Evolutionary conservation across 2,113 vertebrate species (phyloP), one percentile per base, ranked within the genome.

Genomic region (Scomber colias): DNA sequence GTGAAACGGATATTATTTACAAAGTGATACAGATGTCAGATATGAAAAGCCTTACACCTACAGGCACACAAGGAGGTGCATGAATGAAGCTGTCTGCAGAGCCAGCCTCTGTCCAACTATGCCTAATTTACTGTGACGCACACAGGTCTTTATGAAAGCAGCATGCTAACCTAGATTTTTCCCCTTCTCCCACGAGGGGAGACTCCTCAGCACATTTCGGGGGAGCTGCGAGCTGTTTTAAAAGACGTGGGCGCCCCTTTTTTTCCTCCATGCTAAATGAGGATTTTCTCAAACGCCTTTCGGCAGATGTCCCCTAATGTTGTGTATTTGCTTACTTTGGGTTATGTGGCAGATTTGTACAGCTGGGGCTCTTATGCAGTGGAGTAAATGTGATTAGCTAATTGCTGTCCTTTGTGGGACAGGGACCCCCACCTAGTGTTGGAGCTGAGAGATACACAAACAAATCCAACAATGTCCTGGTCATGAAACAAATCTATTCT

Each of bases 241-340:
- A 40, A 80, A 79, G 67, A 75, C 62, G 75, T 55, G 78, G 13
- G 31, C 45, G 8, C 24, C 24, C 24, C 24, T 27, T 27, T 35
- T 24, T 13, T 66, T 62, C 57, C 3, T 5, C 31, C 46, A 57
- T 63, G 64, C 59, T 66, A 11, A 64, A 48, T 9, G 54, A 65
- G 69, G 51, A 69, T 76, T 79, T 40, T 49, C 59, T 50, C 61
- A 75, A 69, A 64, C 35, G 44, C 83, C 81, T 65, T 27, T 53
- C 16, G 45, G 73, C 91, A 87, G 87, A 92, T 90, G 87, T 90
- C 81, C 66, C 46, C 63, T 40, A 55, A 50, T 82, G 71, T 79
- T 82, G 81, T 79, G 45, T 88, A 78, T 93, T 94, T 93, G 90
- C 85, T 92, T 91, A 83, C 76, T 87, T 91, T 83, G 89, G 84